Evolutionary conservation across 2,113 vertebrate genomes (phyloP), one percentile per base, ranked within the genome.

Genomic region (Anhinga rufa): DNA sequence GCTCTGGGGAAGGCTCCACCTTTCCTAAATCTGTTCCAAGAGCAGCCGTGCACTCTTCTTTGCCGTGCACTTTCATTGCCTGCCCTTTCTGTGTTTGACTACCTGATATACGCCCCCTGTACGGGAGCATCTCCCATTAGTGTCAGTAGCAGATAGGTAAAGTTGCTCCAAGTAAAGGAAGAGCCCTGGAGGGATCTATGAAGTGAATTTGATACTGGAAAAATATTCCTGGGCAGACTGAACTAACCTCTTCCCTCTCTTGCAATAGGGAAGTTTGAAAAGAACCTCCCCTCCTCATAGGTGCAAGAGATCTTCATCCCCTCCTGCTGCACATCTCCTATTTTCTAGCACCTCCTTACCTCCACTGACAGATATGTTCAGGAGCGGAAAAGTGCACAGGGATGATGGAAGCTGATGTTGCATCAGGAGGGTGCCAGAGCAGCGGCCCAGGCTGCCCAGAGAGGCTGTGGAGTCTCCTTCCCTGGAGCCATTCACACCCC

Each of bases 91-190:
- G 25, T 34, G 57, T 12, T 69, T 40, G 81, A 48, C n/a, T 36
- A 26, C 48, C n/a, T 0, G 1, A 20, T 28, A 8, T 12, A 28
- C 16, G 28, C 7, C 28, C 31, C n/a, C 44, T 7, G 36, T 9
- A 10, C 4, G 11, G 62, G 51, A 66, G 10, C 24, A 29, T 9
- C 36, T 83, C 72, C 55, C 55, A 19, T 18, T 14, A 40, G 48
- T 17, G 36, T 58, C 51, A 34, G 51, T 14, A n/a, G 57, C 51
- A 61, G 51, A 14, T 4, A 44, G 25, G 17, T n/a, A 0, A 64
- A 70, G 66, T 14, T 31, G 10, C 16, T 65, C 31, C 44, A 79
- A 54, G 54, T 36, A 79, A 46, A 54, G 22, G 38, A 79, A 49
- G 36, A 69, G 3, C 15, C 36, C 22, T 7, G 6, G 4, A 48